A percentile compares a stretch with the other conserved stretches of the same genome.
These are phyloP conservation scores for Bufotes viridis DNA, from an alignment of 2,797 vertebrate species.

Conservation along the genomic window DNA sequence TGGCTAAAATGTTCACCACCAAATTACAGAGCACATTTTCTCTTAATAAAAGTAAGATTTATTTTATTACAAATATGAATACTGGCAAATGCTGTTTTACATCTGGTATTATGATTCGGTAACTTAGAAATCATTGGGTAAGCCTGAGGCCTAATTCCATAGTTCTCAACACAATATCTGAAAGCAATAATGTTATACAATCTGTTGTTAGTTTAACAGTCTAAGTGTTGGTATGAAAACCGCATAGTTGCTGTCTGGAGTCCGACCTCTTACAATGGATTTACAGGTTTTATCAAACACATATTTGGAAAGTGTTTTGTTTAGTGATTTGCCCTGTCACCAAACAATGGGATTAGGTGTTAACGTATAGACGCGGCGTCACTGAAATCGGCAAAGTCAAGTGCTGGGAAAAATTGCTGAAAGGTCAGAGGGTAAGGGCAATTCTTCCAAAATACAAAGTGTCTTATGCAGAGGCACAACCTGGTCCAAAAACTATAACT, in stretches of 20 bases:
- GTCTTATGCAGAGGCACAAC: not conserved
- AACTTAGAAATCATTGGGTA: slow-evolving; percentile 36
- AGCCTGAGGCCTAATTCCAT: slow-evolving; percentile 41
- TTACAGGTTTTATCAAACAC: slow-evolving; percentile 27
- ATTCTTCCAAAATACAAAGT: not conserved
- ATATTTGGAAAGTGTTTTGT: slow-evolving; percentile 25
- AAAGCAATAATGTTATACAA: slow-evolving; percentile 50
- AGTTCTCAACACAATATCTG: slow-evolving; percentile 38
- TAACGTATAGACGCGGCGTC: not conserved
- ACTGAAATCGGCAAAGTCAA: slow-evolving; percentile 16
- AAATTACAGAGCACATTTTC: slow-evolving; percentile 50
- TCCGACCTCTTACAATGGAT: slow-evolving; percentile 8
- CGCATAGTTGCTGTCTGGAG: slow-evolving; percentile 38
- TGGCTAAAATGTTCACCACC: slow-evolving; percentile 30
- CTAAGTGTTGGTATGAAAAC: slow-evolving; percentile 46
- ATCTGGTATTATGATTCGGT: slow-evolving; percentile 50
- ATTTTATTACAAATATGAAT: slow-evolving; percentile 52
- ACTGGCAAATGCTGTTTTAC: slow-evolving; percentile 36
- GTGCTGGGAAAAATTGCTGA: not conserved
- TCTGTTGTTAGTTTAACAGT: slow-evolving; percentile 54
- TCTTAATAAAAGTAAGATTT: slow-evolving; percentile 52
- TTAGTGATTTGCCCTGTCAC: slow-evolving; percentile 17
- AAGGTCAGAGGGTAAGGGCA: not conserved
- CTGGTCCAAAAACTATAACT: not conserved
- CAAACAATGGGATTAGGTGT: slow-evolving; percentile 11